Percentiles rank a stretch among this genome's conserved stretches.
Conservation (phyloP, 2,797 vertebrate species). For the Typhlichthys eigenmanni region DNA sequence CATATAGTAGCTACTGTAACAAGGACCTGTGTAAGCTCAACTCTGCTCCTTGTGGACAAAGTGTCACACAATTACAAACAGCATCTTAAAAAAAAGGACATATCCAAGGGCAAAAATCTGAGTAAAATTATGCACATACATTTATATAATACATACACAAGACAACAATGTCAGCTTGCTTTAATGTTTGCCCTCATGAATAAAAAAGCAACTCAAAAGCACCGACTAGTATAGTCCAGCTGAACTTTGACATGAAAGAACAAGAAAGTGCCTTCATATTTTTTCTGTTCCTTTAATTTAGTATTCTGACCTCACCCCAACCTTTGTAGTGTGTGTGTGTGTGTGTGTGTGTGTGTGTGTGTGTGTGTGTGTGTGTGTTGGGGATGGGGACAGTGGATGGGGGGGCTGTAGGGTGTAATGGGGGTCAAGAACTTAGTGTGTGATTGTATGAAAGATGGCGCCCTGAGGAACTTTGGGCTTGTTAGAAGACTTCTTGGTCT, state of each 20-base stretch:
- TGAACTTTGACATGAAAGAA: conserved; percentile 47
- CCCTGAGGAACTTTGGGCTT: conserved; percentile 52
- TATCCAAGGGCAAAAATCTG: no score
- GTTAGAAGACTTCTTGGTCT: conserved; percentile 54
- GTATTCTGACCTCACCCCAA: conserved; percentile 61
- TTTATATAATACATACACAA: not conserved
- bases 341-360: conserved; percentile 2
- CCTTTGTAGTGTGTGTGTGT: conserved; percentile 22
- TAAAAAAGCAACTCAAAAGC: conserved; percentile 28
- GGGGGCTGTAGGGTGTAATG: no score
- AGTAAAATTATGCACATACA: not conserved
- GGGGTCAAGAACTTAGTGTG: conserved; percentile 31
- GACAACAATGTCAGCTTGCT: conserved; percentile 16
- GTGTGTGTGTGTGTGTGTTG: not conserved
- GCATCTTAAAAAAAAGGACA: not conserved
- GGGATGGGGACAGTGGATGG: no score
- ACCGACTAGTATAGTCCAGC: conserved; percentile 29
- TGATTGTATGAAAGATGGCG: conserved; percentile 55
- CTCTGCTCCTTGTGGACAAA: no score
- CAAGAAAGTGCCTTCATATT: conserved; percentile 36
- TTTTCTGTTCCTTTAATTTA: conserved; percentile 52
- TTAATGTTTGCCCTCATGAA: conserved; percentile 17
- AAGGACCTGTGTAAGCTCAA: no score
- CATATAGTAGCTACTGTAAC: no score
- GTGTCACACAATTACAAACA: no score